Conservation (phyloP, 2,113 vertebrate species). For the Salvelinus fontinalis region DNA sequence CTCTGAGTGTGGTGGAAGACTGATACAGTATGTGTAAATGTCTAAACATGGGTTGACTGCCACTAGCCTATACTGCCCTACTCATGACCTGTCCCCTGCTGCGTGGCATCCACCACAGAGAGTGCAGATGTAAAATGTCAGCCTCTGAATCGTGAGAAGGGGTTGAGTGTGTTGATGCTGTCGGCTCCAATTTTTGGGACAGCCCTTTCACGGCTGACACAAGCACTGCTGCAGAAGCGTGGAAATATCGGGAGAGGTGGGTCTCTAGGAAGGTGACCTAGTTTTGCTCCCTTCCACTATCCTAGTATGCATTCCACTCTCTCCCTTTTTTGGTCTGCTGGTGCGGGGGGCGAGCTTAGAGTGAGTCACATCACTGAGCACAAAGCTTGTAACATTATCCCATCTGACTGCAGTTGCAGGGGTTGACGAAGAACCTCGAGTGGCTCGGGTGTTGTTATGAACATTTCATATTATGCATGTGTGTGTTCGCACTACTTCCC, state of each 20-base stretch:
- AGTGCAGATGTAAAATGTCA: not conserved
- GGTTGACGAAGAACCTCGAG: slow-evolving; percentile 24
- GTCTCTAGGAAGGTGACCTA: slow-evolving; percentile 74
- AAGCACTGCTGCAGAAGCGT: slow-evolving; percentile 40
- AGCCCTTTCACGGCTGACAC: slow-evolving; percentile 46
- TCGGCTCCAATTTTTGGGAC: slow-evolving; percentile 38
- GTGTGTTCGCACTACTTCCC: not conserved
- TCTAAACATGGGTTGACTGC: not conserved
- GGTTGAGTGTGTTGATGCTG: slow-evolving; percentile 13
- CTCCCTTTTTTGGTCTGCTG: slow-evolving; percentile 39
- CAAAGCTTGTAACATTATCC: slow-evolving; percentile 48
- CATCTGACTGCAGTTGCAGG: slow-evolving; percentile 60
- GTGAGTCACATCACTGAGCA: slow-evolving; percentile 29
- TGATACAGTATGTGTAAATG: not conserved
- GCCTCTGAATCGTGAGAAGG: not conserved
- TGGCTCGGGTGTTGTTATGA: slow-evolving; percentile 27
- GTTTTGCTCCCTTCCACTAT: slow-evolving; percentile 52
- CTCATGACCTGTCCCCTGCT: slow-evolving; percentile 1
- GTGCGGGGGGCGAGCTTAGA: slow-evolving; percentile 26
- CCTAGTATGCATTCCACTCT: not conserved
- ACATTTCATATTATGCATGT: slow-evolving; percentile 32
- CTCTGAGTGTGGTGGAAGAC: not conserved
- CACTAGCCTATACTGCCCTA: not conserved
- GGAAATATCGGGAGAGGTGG: slow-evolving; percentile 45
- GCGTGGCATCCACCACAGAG: slow-evolving; percentile 3